Base-by-base conservation (phyloP, 1,140 invertebrate species). In the Ephestia elutella region DNA sequence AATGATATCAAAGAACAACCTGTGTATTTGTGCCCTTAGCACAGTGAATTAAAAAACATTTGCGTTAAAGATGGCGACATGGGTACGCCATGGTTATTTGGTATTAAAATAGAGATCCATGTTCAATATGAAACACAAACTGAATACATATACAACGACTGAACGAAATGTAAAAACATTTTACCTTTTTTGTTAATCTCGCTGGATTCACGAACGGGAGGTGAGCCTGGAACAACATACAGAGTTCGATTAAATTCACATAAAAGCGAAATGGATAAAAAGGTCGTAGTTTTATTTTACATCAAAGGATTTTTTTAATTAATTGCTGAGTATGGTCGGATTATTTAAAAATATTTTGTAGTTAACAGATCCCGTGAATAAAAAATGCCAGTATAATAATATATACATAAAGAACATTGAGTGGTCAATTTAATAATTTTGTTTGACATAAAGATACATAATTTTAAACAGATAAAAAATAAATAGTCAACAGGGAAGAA, bases 131-230 rank as follows among this genome's bases (percentile, higher is more conserved):
- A 57, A 57, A 57, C 17, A 55, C 56, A 62, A 30, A 57, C 51
- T 75, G 65, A 72, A 66, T 68, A 70, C 59, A 73, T 70, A 70
- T 56, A 48, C 61, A 51, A 69, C 60, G 58, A 59, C 60, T 61
- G 67, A 65, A 58, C 62, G 57, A 56, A 69, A 68, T 62, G 30
- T 57, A 56, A 68, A 70, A 68, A 58, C 21, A 56, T 62, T 65
- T 68, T 82, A 86, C 82, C 84, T 87, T 87, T 87, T 70, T 84
- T 84, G 62, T 65, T 82, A 71, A 75, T 80, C 63, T 87, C 84
- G 60, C 58, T 57, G 57, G 76, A 25, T 67, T 84, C 84, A 20
- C 74, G 73, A 66, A 84, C 84, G 50, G 80, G 81, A 21, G 84
- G 70, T 59, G 75, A 74, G 65, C 78, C 84, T 87, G 82, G 19